Percentiles rank a stretch among this genome's conserved stretches.
Evolutionary conservation across 2,797 vertebrate species (phyloP).

Genomic region (Gila robusta): DNA sequence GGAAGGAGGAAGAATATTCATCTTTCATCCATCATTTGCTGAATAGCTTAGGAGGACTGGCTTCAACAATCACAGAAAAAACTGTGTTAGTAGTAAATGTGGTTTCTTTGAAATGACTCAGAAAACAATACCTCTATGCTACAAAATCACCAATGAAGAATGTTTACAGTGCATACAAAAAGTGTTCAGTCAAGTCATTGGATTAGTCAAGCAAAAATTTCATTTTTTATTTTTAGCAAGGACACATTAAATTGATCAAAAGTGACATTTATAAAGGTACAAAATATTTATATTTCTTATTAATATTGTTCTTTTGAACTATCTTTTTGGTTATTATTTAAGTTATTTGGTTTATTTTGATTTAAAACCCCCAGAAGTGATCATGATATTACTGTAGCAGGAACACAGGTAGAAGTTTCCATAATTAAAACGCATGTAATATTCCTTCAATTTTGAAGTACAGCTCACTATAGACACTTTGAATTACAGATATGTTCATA

Average conservation of each 20-base stretch:
- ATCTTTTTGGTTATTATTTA: background rate
- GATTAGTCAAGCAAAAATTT: background rate
- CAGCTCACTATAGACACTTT: background rate
- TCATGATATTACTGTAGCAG: background rate
- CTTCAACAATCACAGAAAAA: background rate
- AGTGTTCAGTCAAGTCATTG: background rate
- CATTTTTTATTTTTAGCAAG: background rate
- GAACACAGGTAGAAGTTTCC: background rate
- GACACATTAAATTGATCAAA: background rate
- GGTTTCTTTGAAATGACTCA: background rate
- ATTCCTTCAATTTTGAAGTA: background rate
- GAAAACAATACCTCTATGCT: background rate
- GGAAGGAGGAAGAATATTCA: background rate
- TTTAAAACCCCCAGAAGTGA: background rate
- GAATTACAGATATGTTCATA: background rate
- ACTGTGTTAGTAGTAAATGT: background rate
- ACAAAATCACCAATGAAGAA: background rate
- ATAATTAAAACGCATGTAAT: background rate
- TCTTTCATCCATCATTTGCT: slow-evolving; percentile 14
- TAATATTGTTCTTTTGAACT: background rate
- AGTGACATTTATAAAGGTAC: background rate
- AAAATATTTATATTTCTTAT: background rate
- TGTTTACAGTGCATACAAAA: too few relatives aligned
- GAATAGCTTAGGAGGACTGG: background rate
- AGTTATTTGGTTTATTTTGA: background rate